Base-by-base conservation (phyloP, 2,888 invertebrate species). In the Trissolcus brochymenae region DNA sequence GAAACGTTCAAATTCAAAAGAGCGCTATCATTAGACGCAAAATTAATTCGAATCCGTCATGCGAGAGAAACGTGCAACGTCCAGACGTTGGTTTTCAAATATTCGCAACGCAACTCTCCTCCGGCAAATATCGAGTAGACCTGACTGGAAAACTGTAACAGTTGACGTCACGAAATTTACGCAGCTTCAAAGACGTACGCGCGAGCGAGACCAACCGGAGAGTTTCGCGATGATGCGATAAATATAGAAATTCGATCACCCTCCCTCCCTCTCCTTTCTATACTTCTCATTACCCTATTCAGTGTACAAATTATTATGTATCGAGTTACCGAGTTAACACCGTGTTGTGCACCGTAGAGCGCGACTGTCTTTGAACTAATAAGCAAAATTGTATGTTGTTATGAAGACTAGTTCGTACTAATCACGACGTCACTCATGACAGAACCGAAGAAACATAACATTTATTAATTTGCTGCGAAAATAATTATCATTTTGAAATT, bases 91-190 rank as follows among this genome's bases (percentile, higher is more conserved):
- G 61, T 70, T 70, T 55, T 70, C 50, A 17, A 61, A 60, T 60
- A 19, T 59, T 35, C 29, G 25, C 51, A 16, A 25, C 7, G 50
- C 21, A 50, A n/a, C 50, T 46, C 35, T 56, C 41, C 29, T 14
- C 21, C 17, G 51, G 43, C 49, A 43, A 53, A 29, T 54, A 40
- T 59, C 53, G 40, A 51, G 56, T 53, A 53, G 19, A 59, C 35
- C 64, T 71, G 64, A 72, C 56, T 59, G 71, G 71, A 64, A 72
- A 72, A 53, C 57, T 72, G 64, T 54, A 64, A 35, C 64, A 62
- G 46, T 43, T 72, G 62, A 72, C 71, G 71, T 72, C 71, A 72
- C 59, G 57, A 64, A 64, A 59, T 59, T 46, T 59, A 59, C 64
- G 43, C 43, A 51, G 64, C 25, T 72, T 62, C 51, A 53, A 57